phyloP scores from a whole-genome alignment of 1,140 invertebrate genomes.

The Dendroctonus ponderosae region DNA sequence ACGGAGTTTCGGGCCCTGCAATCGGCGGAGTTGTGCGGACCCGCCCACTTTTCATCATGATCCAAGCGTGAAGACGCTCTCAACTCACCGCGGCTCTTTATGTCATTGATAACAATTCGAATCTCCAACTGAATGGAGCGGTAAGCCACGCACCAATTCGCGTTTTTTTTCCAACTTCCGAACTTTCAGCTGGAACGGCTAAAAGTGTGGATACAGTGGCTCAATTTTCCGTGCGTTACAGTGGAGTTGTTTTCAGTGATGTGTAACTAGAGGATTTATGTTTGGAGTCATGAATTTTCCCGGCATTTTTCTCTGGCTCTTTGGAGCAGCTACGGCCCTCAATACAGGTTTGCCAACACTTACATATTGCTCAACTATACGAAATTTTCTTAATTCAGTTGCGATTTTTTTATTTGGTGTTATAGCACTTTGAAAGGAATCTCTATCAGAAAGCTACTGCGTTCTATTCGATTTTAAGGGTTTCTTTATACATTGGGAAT shows the following conservation, averaged over 20 bases:
- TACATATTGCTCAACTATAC: too few relatives aligned
- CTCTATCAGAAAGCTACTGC: too few relatives aligned
- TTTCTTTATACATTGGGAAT: too few relatives aligned
- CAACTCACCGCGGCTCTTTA: too few relatives aligned
- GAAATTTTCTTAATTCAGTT: too few relatives aligned
- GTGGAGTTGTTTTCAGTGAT: slow-evolving; percentile 10
- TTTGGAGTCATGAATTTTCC: background rate
- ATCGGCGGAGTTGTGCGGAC: slow-evolving; percentile 24
- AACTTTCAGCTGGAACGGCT: too few relatives aligned
- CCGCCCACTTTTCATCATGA: slow-evolving; percentile 38
- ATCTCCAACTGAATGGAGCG: background rate
- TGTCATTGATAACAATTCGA: background rate
- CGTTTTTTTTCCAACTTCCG: slow-evolving; percentile 10
- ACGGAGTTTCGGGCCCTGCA: too few relatives aligned
- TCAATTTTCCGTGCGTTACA: slow-evolving; percentile 4
- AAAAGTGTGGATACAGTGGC: slow-evolving; percentile 17
- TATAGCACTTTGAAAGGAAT: too few relatives aligned
- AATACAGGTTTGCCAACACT: slow-evolving; percentile 21
- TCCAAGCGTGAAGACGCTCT: too few relatives aligned
- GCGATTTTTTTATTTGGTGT: too few relatives aligned
- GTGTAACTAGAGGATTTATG: slow-evolving; percentile 17
- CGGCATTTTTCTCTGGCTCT: background rate
- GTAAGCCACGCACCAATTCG: too few relatives aligned
- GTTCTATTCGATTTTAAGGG: too few relatives aligned
- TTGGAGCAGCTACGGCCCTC: slow-evolving; percentile 4